Percentiles rank a stretch among this genome's conserved stretches.
Conservation (phyloP, 2,113 vertebrate genomes). For the Plestiodon gilberti region DNA sequence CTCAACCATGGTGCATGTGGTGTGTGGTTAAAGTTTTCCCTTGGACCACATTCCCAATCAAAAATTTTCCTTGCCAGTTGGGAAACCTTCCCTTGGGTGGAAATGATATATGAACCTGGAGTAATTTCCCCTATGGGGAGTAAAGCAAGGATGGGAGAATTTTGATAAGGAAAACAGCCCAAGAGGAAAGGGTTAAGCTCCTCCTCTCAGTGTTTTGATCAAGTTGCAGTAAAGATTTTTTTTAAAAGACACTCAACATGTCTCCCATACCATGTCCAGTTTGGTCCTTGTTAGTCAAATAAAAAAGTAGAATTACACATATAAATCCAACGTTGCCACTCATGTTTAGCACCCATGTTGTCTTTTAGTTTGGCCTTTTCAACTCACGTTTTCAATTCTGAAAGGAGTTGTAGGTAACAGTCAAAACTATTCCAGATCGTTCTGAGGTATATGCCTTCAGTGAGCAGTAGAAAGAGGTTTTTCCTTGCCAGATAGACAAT, state of each 20-base stretch:
- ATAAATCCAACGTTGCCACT: constrained; percentile 6
- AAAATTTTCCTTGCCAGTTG: too few species aligned
- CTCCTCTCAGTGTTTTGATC: neutral
- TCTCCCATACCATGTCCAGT: neutral
- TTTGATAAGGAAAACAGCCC: neutral
- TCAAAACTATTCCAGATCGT: neutral
- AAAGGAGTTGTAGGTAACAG: neutral
- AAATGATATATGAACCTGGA: too few species aligned
- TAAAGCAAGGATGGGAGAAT: too few species aligned
- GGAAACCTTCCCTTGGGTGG: too few species aligned
- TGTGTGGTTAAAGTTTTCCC: neutral
- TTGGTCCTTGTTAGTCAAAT: neutral
- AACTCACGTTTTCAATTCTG: neutral
- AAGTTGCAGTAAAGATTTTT: neutral
- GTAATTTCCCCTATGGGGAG: too few species aligned
- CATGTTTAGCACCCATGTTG: constrained; percentile 18
- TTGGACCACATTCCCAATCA: too few species aligned
- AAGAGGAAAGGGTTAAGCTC: neutral
- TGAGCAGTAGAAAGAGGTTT: constrained; percentile 18
- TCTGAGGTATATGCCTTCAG: constrained; percentile 12
- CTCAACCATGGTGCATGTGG: neutral
- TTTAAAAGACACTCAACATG: neutral
- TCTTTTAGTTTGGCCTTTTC: neutral
- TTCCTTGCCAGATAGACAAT: neutral
- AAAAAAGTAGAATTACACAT: neutral